phyloP scores from a whole-genome alignment of 2,888 invertebrate genomes.

The Boloria euphrosyne region DNA sequence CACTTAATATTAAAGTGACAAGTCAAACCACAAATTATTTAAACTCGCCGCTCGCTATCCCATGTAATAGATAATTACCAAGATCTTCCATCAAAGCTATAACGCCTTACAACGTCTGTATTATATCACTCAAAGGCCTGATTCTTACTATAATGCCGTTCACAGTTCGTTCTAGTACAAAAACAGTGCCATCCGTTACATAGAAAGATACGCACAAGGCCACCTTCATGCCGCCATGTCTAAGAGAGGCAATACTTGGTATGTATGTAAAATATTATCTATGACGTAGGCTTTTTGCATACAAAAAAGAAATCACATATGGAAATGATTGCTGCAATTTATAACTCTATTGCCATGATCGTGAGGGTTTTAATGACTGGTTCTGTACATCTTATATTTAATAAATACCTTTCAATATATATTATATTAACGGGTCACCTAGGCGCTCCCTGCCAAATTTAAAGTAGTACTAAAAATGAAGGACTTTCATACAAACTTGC shows the following conservation, averaged over 20 bases:
- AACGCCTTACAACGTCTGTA: not conserved
- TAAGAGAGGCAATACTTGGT: not conserved
- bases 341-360: slow-evolving; percentile 31
- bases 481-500: too few relatives aligned
- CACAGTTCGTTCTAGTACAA: not conserved
- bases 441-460: too few relatives aligned
- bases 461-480: too few relatives aligned
- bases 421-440: too few relatives aligned
- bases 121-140: not conserved
- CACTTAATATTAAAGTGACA: too few relatives aligned
- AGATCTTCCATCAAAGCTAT: too few relatives aligned
- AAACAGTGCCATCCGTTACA: slow-evolving; percentile 1
- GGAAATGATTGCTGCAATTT: slow-evolving; percentile 37
- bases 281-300: slow-evolving; percentile 18
- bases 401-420: not conserved
- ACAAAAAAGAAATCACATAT: slow-evolving; percentile 26
- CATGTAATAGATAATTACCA: too few relatives aligned
- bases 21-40: too few relatives aligned
- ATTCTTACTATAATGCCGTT: too few relatives aligned
- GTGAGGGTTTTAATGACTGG: not conserved
- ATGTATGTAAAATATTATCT: not conserved
- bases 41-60: too few relatives aligned
- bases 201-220: slow-evolving; percentile 1
- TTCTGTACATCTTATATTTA: not conserved
- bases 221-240: not conserved